Evolutionary conservation across 2,797 vertebrate species (phyloP), one percentile per base, ranked within the genome.

Genomic region (Masticophis lateralis): DNA sequence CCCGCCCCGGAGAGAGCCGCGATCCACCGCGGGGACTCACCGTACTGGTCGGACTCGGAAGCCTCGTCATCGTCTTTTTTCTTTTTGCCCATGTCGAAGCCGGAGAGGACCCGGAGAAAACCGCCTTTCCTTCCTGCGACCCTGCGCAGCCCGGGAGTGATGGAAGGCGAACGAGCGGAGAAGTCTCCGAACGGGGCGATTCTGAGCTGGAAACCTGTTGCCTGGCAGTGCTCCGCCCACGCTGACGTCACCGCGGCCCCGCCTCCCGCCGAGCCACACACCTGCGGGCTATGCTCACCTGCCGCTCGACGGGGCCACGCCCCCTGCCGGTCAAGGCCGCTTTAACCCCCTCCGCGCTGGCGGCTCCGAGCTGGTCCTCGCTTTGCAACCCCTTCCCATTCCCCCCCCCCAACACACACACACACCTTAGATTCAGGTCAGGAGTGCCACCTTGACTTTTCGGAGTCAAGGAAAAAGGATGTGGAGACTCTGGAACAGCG

Each of bases 171-270:
- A 18, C 25, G 61, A 9, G 0, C 2, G 1, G 1, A 43, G 5
- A 55, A 16, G 20, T 10, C 13, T 28, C 10, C 9, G 28, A n/a
- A 87, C 37, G 13, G 43, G 47, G 16, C 88, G 90, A 14, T 91
- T 91, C 90, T 88, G 69, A 43, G 13, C 57, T 91, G 69, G 66
- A 91, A 93, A 93, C 93, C 93, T 93, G 93, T 91, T 93, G 93
- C 87, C 11, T 59, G 63, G 91, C 93, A 66, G 86, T 27, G 90
- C 60, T 51, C 69, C 59, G 32, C 53, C 87, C 10, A 47, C 92
- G 66, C 87, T 63, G 22, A 56, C 60, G 22, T 25, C 20, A 11
- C 53, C n/a, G 53, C 87, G n/a, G 20, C 88, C 69, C 28, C 43
- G 18, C 28, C 56, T 18, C 27, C 12, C 2, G 2, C 37, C n/a